Conservation (phyloP, 2,797 vertebrate species). For the Hyperoplus lanceolatus region DNA sequence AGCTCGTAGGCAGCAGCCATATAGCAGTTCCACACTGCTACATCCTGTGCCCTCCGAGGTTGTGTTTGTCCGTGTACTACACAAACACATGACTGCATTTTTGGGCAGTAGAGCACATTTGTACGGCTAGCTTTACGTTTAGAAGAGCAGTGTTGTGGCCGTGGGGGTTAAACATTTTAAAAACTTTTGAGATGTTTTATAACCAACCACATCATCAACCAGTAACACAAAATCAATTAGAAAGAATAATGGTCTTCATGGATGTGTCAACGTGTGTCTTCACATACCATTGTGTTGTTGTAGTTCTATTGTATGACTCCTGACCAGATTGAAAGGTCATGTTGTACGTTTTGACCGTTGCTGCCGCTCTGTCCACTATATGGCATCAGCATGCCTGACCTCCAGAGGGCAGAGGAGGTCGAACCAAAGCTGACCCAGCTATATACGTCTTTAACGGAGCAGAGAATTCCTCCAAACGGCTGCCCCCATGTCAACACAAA, state of each 20-base stretch:
- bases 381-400: constrained; percentile 69
- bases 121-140: background rate
- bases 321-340: constrained; percentile 62
- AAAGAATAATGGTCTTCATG: constrained; percentile 2
- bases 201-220: background rate
- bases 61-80: constrained; percentile 2
- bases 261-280: constrained; percentile 35
- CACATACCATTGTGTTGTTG: constrained; percentile 23
- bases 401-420: constrained; percentile 38
- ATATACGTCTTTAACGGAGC: constrained; percentile 26
- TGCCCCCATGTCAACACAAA: constrained; percentile 71
- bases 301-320: constrained; percentile 38
- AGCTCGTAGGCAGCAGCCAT: constrained; percentile 56
- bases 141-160: background rate
- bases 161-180: background rate
- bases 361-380: constrained; percentile 17
- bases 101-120: constrained; percentile 5
- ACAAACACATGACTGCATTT: constrained; percentile 28
- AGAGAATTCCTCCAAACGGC: constrained; percentile 50
- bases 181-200: background rate
- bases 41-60: constrained; percentile 46
- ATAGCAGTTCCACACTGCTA: constrained; percentile 42
- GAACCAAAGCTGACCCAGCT: constrained; percentile 60
- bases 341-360: constrained; percentile 12
- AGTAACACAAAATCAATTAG: constrained; percentile 23